phyloP scores from a whole-genome alignment of 2,888 invertebrate species.

The Macaria notata region DNA sequence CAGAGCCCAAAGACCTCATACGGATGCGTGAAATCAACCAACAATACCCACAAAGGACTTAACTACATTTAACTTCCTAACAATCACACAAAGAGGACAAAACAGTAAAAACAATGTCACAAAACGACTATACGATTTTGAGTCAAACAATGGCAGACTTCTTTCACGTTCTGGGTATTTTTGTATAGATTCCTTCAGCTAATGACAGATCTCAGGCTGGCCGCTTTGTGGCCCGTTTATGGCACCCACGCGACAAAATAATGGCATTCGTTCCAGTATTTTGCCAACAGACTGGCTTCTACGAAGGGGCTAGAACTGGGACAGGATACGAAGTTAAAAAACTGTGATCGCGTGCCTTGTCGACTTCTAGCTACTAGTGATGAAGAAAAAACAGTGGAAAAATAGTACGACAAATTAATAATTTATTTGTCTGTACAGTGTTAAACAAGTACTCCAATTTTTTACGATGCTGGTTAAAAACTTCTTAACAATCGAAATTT shows the following conservation, averaged over 20 bases:
- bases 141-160: constrained; percentile 50
- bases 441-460: no score
- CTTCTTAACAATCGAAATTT: no score
- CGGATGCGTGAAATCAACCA: constrained; percentile 63
- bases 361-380: constrained; percentile 40
- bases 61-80: constrained; percentile 80
- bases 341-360: constrained; percentile 63
- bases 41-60: constrained; percentile 67
- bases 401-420: background rate
- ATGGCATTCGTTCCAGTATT: constrained; percentile 78
- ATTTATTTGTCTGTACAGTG: no score
- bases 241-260: constrained; percentile 79
- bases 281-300: constrained; percentile 73
- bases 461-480: no score
- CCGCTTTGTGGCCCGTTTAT: constrained; percentile 76
- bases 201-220: constrained; percentile 64
- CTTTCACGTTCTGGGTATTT: constrained; percentile 62
- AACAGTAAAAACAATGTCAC: constrained; percentile 68
- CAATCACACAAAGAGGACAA: constrained; percentile 70
- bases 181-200: constrained; percentile 57
- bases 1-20: constrained; percentile 53
- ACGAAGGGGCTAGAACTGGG: constrained; percentile 63
- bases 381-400: constrained; percentile 9
- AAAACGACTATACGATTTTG: constrained; percentile 44
- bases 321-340: constrained; percentile 59